phyloP scores from a whole-genome alignment of 2,888 invertebrate genomes.

The Stenurella melanura region DNA sequence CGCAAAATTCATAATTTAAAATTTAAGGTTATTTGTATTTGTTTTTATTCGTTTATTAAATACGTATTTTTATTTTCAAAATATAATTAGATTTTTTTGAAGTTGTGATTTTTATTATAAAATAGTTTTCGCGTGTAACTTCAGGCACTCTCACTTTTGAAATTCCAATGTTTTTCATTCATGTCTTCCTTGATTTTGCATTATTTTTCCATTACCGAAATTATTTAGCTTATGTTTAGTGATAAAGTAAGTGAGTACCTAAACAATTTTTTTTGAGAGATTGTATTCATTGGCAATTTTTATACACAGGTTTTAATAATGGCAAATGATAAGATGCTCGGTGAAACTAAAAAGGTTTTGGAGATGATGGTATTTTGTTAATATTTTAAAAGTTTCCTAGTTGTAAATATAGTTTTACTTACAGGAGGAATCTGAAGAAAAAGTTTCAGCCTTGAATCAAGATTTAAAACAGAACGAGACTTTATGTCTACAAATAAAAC shows the following conservation, averaged over 20 bases:
- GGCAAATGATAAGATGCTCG: slow-evolving; percentile 10
- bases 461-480: slow-evolving; percentile 27
- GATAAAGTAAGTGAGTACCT: not conserved
- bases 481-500: slow-evolving; percentile 23
- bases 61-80: not conserved
- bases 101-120: not conserved
- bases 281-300: not conserved
- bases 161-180: not conserved
- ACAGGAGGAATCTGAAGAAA: slow-evolving; percentile 39
- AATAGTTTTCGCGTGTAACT: not conserved
- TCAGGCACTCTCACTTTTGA: not conserved
- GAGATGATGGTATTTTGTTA: slow-evolving; percentile 30
- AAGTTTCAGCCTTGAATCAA: slow-evolving; percentile 24
- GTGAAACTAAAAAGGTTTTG: slow-evolving; percentile 36
- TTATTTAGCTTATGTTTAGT: not conserved
- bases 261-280: not conserved
- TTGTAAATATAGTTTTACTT: not conserved
- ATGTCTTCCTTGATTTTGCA: slow-evolving; percentile 10
- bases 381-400: not conserved
- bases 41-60: too few species aligned
- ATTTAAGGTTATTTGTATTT: too few species aligned
- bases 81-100: not conserved
- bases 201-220: not conserved
- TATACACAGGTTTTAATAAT: not conserved
- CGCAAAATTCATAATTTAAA: too few species aligned